These are phyloP conservation scores for Bombus sibiricus DNA, from an alignment of 1,140 invertebrate genomes.

Conservation along the genomic window DNA sequence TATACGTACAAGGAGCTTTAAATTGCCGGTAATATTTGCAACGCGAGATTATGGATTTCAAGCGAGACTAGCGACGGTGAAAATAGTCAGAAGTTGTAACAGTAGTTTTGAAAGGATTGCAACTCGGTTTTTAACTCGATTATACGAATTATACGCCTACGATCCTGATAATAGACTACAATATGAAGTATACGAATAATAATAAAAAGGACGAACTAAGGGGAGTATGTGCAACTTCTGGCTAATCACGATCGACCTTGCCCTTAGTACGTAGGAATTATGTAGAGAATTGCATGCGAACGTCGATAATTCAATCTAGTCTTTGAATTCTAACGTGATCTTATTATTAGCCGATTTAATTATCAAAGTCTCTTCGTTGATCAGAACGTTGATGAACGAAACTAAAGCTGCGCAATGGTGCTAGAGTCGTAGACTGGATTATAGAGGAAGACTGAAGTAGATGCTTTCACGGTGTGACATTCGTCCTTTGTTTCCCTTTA, in stretches of 20 bases:
- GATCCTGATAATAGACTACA: background rate
- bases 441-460: conserved; percentile 77
- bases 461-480: conserved; percentile 59
- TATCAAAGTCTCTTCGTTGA: conserved; percentile 42
- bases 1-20: background rate
- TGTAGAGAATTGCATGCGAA: conserved; percentile 67
- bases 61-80: background rate
- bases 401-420: conserved; percentile 71
- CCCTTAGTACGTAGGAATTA: conserved; percentile 43
- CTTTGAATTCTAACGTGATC: conserved; percentile 63
- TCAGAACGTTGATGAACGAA: conserved; percentile 23
- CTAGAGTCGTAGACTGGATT: conserved; percentile 74
- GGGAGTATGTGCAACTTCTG: conserved; percentile 27
- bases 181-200: background rate
- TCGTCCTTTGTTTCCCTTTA: conserved; percentile 51
- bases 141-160: background rate
- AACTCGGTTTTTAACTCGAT: background rate
- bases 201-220: background rate
- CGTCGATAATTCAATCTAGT: conserved; percentile 68
- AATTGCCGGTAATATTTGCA: background rate
- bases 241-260: conserved; percentile 30
- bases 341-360: conserved; percentile 64
- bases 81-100: conserved; percentile 16
- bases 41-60: background rate
- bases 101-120: background rate